These are phyloP conservation scores for Romanomermis culicivorax DNA, from an alignment of 2,888 invertebrate species.

Conservation along the genomic window DNA sequence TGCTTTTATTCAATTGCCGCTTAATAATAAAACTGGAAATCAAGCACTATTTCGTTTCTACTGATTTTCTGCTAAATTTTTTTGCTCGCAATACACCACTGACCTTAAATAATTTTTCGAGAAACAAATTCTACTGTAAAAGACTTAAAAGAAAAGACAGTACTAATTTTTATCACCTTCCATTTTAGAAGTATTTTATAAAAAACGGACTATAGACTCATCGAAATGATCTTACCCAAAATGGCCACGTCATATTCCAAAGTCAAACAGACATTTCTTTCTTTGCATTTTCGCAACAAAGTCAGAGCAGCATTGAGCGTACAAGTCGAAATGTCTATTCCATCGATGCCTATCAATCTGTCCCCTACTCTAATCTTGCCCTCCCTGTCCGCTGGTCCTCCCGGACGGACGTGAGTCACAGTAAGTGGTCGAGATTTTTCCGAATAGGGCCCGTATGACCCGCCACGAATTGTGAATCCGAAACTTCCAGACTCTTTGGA, in stretches of 20 bases:
- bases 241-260: slow-evolving; percentile 74
- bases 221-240: too few relatives aligned
- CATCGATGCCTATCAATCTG: slow-evolving; percentile 61
- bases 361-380: slow-evolving; percentile 76
- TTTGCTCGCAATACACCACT: too few relatives aligned
- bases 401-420: slow-evolving; percentile 65
- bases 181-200: too few relatives aligned
- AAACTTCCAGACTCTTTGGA: slow-evolving; percentile 61
- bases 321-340: slow-evolving; percentile 46
- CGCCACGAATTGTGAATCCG: slow-evolving; percentile 66
- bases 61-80: too few relatives aligned
- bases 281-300: slow-evolving; percentile 37
- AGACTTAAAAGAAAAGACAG: too few relatives aligned
- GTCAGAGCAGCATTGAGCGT: slow-evolving; percentile 60
- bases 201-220: too few relatives aligned
- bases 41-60: too few relatives aligned
- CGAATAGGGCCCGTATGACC: slow-evolving; percentile 41
- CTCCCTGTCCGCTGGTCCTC: slow-evolving; percentile 65
- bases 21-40: too few relatives aligned
- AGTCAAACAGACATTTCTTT: slow-evolving; percentile 49
- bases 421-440: slow-evolving; percentile 46
- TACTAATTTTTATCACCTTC: too few relatives aligned
- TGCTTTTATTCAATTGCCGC: too few relatives aligned
- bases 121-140: too few relatives aligned
- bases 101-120: too few relatives aligned